These are phyloP conservation scores for Synodontis membranacea DNA, from an alignment of 2,113 vertebrate species.

Conservation along the genomic window DNA sequence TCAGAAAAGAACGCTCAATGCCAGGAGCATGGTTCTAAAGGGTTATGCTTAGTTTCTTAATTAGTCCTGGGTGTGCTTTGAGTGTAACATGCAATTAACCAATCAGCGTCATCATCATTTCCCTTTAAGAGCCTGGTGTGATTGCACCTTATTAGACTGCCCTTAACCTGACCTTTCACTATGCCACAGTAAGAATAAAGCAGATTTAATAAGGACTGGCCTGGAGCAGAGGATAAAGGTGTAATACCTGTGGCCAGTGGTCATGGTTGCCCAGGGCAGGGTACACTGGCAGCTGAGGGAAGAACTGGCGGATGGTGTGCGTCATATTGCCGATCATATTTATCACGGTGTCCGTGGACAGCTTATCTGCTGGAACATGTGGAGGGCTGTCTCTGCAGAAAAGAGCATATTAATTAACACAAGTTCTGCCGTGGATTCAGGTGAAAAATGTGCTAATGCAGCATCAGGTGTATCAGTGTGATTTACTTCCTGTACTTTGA, in stretches of 20 bases:
- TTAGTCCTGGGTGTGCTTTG: too few species aligned
- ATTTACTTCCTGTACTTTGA: background rate
- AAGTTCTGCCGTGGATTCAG: background rate
- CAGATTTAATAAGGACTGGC: background rate
- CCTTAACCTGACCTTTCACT: background rate
- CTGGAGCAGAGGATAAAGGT: background rate
- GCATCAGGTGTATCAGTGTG: background rate
- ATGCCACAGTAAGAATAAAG: background rate
- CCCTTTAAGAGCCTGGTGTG: too few species aligned
- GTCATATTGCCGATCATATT: constrained; percentile 88
- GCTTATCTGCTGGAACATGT: constrained; percentile 82
- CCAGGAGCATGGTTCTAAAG: too few species aligned
- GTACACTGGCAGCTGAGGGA: constrained; percentile 85
- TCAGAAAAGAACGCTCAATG: too few species aligned
- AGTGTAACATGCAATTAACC: too few species aligned
- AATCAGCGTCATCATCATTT: too few species aligned
- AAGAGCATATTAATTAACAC: background rate
- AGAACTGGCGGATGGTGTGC: constrained; percentile 76
- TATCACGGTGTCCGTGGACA: constrained; percentile 87
- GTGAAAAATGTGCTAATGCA: background rate
- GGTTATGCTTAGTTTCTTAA: too few species aligned
- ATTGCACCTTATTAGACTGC: too few species aligned
- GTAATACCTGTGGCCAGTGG: constrained; percentile 92
- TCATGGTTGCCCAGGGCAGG: constrained; percentile 95
- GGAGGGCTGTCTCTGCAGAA: constrained; percentile 88